Base-by-base conservation (phyloP, 2,113 vertebrate genomes). In the Strigops habroptila region DNA sequence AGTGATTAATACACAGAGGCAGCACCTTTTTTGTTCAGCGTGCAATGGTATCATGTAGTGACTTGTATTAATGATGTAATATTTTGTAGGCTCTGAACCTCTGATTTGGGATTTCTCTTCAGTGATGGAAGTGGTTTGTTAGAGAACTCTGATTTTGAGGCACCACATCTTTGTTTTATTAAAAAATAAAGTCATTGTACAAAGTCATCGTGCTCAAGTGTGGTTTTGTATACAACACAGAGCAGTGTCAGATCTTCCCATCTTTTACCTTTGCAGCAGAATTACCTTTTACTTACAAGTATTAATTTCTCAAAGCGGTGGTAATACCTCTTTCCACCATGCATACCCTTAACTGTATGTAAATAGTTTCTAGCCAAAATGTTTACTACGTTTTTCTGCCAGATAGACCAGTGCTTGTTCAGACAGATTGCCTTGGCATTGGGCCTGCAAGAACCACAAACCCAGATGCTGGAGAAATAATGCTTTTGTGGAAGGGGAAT, bases 391-490 rank as follows among this genome's bases (percentile, higher is more conserved):
- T 53, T 94, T 83, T 89, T 76, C 65, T 94, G 84, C 74, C 67
- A 84, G 52, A 30, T 46, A 73, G 55, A 77, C 53, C 81, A 57
- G 52, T 49, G 70, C 86, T 92, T 60, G 41, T 93, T 92, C 52
- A 87, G 82, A 93, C 80, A 93, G 77, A 95, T 85, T 92, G 94
- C 52, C 44, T 85, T 94, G 84, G 87, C 95, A 15, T 28, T 24
- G 31, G 19, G 84, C 84, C 89, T 49, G 30, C 33, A 69, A 76
- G 89, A 85, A 49, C 41, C 70, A 59, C 19, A 21, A 84, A 91
- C 62, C 14, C 60, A 87, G 84, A 62, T 76, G 57, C 57, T 73
- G 74, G 33, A 79, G 84, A n/a, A 85, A 62, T 52, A 62, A 41
- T 79, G 59, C 59, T 73, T 84, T 78, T 87, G 84, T 79, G 62